These are phyloP conservation scores for Cercopithecus hamlyni DNA, from an alignment of 2,797 vertebrate species.

Conservation along the genomic window DNA sequence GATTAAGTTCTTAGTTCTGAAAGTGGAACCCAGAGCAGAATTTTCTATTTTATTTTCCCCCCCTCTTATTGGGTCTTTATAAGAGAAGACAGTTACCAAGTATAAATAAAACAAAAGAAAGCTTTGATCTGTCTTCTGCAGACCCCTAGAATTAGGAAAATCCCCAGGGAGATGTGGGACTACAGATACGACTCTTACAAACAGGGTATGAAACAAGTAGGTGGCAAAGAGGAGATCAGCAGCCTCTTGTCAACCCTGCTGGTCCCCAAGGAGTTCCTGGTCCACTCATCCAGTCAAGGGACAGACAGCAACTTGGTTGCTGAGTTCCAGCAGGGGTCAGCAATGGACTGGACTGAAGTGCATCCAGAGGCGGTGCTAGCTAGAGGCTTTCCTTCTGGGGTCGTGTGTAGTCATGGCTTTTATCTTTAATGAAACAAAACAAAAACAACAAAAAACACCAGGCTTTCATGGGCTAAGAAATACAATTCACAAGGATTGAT, in stretches of 20 bases:
- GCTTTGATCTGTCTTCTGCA: background rate
- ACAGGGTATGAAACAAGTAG: background rate
- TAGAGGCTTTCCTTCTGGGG: conserved; percentile 2
- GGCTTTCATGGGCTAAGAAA: background rate
- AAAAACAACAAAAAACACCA: background rate
- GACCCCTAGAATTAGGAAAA: background rate
- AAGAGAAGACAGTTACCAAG: conserved; percentile 2
- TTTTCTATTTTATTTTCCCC: background rate
- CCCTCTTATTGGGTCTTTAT: background rate
- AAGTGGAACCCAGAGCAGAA: background rate
- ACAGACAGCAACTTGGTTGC: background rate
- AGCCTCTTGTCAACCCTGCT: background rate
- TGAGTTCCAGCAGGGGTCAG: conserved; percentile 76
- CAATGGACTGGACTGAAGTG: conserved; percentile 57
- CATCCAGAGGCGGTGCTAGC: background rate
- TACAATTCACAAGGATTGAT: background rate
- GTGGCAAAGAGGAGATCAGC: background rate
- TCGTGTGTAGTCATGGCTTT: background rate
- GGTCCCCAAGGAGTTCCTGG: conserved; percentile 5
- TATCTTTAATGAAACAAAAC: background rate
- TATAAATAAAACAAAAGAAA: conserved; percentile 31
- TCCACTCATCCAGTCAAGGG: background rate
- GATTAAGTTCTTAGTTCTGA: conserved; percentile 10
- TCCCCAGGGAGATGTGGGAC: background rate
- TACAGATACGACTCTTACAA: background rate